These are phyloP conservation scores for Pteria penguin DNA, from an alignment of 2,888 invertebrate species.

Conservation along the genomic window DNA sequence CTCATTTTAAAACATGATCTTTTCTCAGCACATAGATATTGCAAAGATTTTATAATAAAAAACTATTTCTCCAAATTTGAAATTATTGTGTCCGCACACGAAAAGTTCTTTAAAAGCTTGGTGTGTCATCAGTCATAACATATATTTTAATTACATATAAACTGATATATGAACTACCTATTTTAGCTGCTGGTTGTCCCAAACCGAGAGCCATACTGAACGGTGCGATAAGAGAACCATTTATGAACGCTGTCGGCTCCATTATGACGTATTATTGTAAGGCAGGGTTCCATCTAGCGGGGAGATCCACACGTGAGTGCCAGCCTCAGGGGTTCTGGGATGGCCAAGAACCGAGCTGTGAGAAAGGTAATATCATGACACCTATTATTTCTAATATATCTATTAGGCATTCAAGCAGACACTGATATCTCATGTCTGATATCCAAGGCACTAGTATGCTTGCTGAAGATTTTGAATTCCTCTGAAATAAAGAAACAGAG, in stretches of 20 bases:
- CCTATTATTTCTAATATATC: neutral
- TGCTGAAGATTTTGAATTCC: too few relatives aligned
- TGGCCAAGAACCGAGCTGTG: conserved; percentile 63
- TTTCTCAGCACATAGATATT: too few relatives aligned
- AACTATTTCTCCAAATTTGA: too few relatives aligned
- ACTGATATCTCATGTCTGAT: neutral
- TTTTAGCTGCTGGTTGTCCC: conserved; percentile 58
- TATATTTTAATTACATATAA: too few relatives aligned
- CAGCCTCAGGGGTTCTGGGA: conserved; percentile 61
- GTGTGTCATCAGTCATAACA: too few relatives aligned
- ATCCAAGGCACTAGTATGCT: too few relatives aligned
- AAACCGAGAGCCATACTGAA: conserved; percentile 50
- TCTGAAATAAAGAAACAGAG: too few relatives aligned
- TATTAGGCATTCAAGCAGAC: neutral
- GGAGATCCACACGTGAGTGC: conserved; percentile 54
- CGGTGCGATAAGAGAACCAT: conserved; percentile 53
- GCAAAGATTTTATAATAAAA: too few relatives aligned
- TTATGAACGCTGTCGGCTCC: conserved; percentile 49
- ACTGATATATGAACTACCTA: too few relatives aligned
- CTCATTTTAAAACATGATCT: too few relatives aligned
- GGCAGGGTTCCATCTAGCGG: conserved; percentile 60
- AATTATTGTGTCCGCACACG: too few relatives aligned
- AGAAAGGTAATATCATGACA: conserved; percentile 33
- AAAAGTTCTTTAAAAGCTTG: too few relatives aligned
- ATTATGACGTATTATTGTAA: conserved; percentile 55